Evolutionary conservation across 2,888 invertebrate genomes (phyloP), one percentile per base, ranked within the genome.

Genomic region (Brenthis ino): DNA sequence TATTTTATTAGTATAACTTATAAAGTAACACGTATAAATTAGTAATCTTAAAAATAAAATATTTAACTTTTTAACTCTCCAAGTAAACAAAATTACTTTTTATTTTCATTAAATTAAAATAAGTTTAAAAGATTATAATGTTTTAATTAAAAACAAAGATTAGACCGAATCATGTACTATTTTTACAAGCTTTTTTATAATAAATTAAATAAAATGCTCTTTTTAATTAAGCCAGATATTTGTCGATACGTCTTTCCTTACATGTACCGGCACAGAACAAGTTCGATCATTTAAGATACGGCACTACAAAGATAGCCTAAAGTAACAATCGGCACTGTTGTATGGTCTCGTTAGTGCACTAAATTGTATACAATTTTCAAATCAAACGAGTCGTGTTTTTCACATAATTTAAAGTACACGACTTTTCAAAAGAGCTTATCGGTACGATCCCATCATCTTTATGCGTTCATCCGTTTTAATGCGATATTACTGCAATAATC

Each of bases 271-370:
- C 37, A 14, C 53, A 64, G 50, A 70, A 65, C 51, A 56, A 48
- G 67, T 69, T 69, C n/a, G 66, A 68, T 73, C 68, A 56, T 67
- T 68, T 65, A 67, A 70, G 58, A 70, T 65, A 64, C 65, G 58
- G 54, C 64, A 65, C 65, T 68, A 68, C 65, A 74, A 72, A 77
- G 77, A 76, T 67, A 68, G 73, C 71, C 72, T 72, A 77, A 75
- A 76, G 72, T 55, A 60, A 68, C 54, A 60, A 64, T 66, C 68
- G 57, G 14, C 47, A 65, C 68, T 66, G 64, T 72, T 57, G 66
- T 66, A 55, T 43, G 37, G 65, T 53, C 67, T 64, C 57, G 68
- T 68, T 68, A 65, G 47, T 57, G 48, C 33, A 64, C 64, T 70
- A 64, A 71, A 69, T 69, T 67, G 60, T 65, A 71, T 60, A 64